A percentile compares a stretch with the other conserved stretches of the same genome.
phyloP scores from a whole-genome alignment of 2,888 invertebrate genomes.

The Hemistola chrysoprasaria region DNA sequence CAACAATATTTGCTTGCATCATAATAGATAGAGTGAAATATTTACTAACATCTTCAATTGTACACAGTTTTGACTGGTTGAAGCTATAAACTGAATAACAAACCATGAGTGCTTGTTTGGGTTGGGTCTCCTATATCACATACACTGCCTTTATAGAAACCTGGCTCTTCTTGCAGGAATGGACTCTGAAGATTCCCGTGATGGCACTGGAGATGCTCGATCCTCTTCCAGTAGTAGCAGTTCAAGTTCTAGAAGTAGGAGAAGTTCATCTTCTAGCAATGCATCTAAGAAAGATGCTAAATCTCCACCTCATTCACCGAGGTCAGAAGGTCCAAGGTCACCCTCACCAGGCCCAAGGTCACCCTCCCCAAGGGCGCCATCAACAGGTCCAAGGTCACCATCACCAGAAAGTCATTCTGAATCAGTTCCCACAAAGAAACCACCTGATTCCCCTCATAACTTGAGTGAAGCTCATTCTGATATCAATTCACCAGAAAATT shows the following conservation, averaged over 20 bases:
- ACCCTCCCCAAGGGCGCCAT: not conserved
- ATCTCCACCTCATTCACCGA: slow-evolving; percentile 49
- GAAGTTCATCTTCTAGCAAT: slow-evolving; percentile 70
- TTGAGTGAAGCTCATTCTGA: slow-evolving; percentile 71
- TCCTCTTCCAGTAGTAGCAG: slow-evolving; percentile 78
- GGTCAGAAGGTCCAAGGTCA: slow-evolving; percentile 44
- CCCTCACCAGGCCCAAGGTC: slow-evolving; percentile 31
- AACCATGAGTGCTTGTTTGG: slow-evolving; percentile 46
- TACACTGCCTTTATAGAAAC: slow-evolving; percentile 34
- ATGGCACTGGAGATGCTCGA: slow-evolving; percentile 66
- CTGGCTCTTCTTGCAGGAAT: slow-evolving; percentile 69
- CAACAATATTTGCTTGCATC: too few species aligned
- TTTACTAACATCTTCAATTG: slow-evolving; percentile 42
- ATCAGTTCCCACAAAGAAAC: slow-evolving; percentile 50
- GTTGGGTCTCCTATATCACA: slow-evolving; percentile 32
- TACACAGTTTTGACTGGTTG: slow-evolving; percentile 34
- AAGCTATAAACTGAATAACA: slow-evolving; percentile 42
- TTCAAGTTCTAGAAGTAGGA: slow-evolving; percentile 68
- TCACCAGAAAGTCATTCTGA: slow-evolving; percentile 55
- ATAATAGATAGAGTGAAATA: slow-evolving; percentile 25
- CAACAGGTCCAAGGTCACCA: slow-evolving; percentile 51
- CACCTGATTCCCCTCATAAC: slow-evolving; percentile 60
- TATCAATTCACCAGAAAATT: slow-evolving; percentile 74
- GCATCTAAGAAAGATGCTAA: slow-evolving; percentile 64
- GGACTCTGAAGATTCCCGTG: slow-evolving; percentile 84